These are phyloP conservation scores for Emys orbicularis DNA, from an alignment of 2,797 vertebrate species.

Conservation along the genomic window DNA sequence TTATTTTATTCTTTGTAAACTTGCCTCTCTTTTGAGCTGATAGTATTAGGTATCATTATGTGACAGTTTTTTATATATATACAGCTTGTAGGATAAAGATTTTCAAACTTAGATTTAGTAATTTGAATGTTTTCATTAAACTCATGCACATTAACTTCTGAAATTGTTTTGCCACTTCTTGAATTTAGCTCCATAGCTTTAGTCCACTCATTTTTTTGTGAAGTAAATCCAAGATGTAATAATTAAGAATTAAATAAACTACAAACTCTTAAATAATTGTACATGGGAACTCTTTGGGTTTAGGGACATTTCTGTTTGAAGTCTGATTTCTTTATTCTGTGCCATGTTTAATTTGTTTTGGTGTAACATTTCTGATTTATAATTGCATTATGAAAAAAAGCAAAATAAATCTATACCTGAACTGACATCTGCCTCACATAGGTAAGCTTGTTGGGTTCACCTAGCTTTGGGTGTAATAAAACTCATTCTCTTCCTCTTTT, in stretches of 20 bases:
- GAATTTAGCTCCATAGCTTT: not conserved
- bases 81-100: not conserved
- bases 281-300: not conserved
- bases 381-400: constrained; percentile 66
- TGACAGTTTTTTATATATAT: not conserved
- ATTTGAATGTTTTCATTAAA: constrained; percentile 5
- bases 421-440: constrained; percentile 56
- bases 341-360: constrained; percentile 54
- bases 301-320: constrained; percentile 29
- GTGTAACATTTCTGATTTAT: constrained; percentile 59
- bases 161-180: not conserved
- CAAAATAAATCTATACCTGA: constrained; percentile 61
- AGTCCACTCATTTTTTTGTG: not conserved
- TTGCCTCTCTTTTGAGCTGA: not conserved
- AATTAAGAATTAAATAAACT: constrained; percentile 19
- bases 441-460: constrained; percentile 46
- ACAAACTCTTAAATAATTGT: not conserved
- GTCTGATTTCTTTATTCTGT: constrained; percentile 28
- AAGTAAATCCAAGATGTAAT: not conserved
- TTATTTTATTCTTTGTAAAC: not conserved
- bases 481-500: constrained; percentile 61
- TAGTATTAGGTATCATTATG: not conserved
- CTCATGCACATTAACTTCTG: not conserved
- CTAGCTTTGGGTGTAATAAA: constrained; percentile 49
- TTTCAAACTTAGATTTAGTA: not conserved